Base-by-base conservation (phyloP, 2,113 vertebrate species). In the Salvator merianae region DNA sequence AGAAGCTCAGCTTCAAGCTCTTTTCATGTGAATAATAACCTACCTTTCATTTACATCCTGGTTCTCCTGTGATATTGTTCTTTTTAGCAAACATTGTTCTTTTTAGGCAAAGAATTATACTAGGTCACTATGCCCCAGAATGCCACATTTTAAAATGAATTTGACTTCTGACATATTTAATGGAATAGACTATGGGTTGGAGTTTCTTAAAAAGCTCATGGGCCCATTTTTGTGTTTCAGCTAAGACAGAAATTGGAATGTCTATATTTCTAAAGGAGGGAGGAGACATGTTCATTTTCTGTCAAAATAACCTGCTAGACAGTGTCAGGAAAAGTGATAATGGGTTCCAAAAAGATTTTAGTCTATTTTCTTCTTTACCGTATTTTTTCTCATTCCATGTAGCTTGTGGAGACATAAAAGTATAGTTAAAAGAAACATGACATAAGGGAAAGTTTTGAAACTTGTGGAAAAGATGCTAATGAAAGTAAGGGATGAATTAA, bases 251-350 rank as follows among this genome's bases (percentile, higher is more conserved):
- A n/a, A 63, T 20, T 40, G 4, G 28, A 73, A 59, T 38, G 1
- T 3, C 50, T 36, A 2, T 20, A 76, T 34, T 7, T n/a, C 13
- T 34, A 55, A 0, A 1, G 1, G 77, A 8, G 82, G 85, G 3
- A 28, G 75, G 78, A 70, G 18, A 24, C 68, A 70, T 13, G 30
- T 66, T 43, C 26, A 77, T 69, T 34, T 70, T 59, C 76, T 43
- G 34, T 70, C 47, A 78, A 40, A 43, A 84, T 71, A 78, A 71
- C 24, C 18, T 84, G 66, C 50, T 76, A 79, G 47, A 70, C 47
- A 38, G 18, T 47, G 78, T 79, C 83, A 71, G 20, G 7, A 32
- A 73, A 59, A 84, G 69, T 84, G 53, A 5, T 79, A 72, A 71
- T 43, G 70, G 81, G 28, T 65, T 62, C 50, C 47, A 70, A 71